Evolutionary conservation across 53 echinoderm and acorn worm genomes (phyloP), one percentile per base, ranked within the genome.

Genomic region (Echinometra lucunter): DNA sequence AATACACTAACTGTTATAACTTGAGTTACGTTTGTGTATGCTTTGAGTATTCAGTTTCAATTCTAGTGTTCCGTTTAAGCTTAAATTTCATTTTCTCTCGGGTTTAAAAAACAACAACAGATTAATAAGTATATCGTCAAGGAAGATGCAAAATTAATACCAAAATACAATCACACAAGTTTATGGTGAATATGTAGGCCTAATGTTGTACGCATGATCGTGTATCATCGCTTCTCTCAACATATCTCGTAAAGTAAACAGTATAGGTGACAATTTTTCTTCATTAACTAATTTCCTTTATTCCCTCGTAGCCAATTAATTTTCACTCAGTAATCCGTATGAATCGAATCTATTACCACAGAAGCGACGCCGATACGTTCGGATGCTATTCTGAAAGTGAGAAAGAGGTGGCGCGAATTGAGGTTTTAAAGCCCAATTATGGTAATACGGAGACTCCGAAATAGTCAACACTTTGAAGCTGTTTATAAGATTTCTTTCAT

Each of bases 281-380:
- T 78, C 78, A 78, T 78, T 78, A 78, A 37, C 78, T 42, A 42
- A 78, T 78, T 78, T 78, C 78, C 78, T 44, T 78, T 23, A 78
- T 42, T 42, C 42, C 38, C 78, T 78, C 40, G 40, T 42, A 42
- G 9, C 40, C 38, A 78, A 78, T 78, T 78, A 78, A 78, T 78
- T 42, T 18, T 42, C 78, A 42, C 42, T 78, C 38, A 35, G 35
- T 18, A 78, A 78, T 78, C 78, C 78, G 10, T 28, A 32, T 16
- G 35, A 78, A 78, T 38, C 38, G 13, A 78, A 78, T 78, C 78
- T 78, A 40, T 78, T 78, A 78, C 72, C 72, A 72, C 42, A 38
- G 30, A 6, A 21, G 6, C 5, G 78, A 78, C 38, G 78, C 42
- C 78, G 78, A 42, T 40, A 23, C 17, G 28, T 78, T 78, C 18